Conservation (phyloP, 2,888 invertebrate species). For the Stenotaenia linearis region DNA sequence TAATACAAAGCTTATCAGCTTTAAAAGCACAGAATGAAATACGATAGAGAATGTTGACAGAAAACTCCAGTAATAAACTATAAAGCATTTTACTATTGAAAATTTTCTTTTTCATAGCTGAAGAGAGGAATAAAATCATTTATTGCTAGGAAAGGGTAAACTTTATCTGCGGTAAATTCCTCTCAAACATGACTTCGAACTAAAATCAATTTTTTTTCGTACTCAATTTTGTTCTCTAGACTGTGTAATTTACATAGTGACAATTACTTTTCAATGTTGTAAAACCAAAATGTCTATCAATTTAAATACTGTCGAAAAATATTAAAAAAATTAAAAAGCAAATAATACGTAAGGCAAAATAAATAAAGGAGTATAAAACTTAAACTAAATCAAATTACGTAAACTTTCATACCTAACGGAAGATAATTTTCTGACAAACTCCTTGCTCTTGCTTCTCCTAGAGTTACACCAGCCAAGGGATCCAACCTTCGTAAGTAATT, state of each 20-base stretch:
- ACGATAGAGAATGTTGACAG: too few species aligned
- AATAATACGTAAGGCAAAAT: neutral
- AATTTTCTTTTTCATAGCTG: neutral
- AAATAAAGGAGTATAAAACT: neutral
- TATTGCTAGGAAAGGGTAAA: neutral
- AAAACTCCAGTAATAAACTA: neutral
- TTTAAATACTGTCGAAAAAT: too few species aligned
- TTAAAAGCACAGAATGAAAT: too few species aligned
- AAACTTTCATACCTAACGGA: neutral
- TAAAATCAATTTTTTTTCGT: too few species aligned
- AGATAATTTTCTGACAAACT: neutral
- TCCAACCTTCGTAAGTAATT: neutral
- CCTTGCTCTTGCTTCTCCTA: constrained; percentile 8
- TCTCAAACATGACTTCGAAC: too few species aligned
- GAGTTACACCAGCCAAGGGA: constrained; percentile 12
- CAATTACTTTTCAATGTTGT: too few species aligned
- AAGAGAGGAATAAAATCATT: neutral
- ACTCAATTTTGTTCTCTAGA: too few species aligned
- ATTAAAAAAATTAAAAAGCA: too few species aligned
- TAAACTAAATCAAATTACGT: too few species aligned
- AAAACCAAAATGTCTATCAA: too few species aligned
- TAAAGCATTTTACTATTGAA: neutral
- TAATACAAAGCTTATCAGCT: neutral
- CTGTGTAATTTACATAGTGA: too few species aligned
- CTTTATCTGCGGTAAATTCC: too few species aligned